phyloP scores from a whole-genome alignment of 2,888 invertebrate species.

The Chloroclystis v-ata region DNA sequence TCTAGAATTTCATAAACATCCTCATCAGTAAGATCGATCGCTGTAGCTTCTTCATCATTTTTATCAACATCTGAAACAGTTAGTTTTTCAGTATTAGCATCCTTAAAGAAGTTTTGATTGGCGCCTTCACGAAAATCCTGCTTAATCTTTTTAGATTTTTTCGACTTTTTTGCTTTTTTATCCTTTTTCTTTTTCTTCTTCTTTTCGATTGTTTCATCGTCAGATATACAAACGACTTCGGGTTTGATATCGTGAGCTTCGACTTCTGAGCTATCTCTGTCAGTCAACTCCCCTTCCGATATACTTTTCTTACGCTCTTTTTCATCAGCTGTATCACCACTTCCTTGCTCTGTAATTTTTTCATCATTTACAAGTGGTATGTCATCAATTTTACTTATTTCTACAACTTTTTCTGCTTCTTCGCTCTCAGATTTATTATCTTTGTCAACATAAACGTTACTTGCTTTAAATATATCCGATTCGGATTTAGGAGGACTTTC shows the following conservation, averaged over 20 bases:
- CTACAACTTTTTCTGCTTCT: constrained; percentile 20
- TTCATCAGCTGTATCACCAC: constrained; percentile 2
- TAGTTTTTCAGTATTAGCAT: constrained; percentile 17
- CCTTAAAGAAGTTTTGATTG: constrained; percentile 57
- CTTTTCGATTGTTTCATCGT: constrained; percentile 55
- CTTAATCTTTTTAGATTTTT: constrained; percentile 47
- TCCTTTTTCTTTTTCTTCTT: constrained; percentile 63
- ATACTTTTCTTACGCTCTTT: constrained; percentile 10
- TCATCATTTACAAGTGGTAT: constrained; percentile 18
- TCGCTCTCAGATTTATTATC: constrained; percentile 9
- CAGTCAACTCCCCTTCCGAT: constrained; percentile 45
- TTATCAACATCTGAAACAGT: neutral
- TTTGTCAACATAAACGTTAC: no score
- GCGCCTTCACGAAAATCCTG: constrained; percentile 57
- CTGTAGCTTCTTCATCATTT: neutral
- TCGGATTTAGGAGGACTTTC: no score
- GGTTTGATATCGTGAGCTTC: constrained; percentile 53
- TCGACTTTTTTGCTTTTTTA: constrained; percentile 57
- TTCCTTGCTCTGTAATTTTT: constrained; percentile 2
- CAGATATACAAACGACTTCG: constrained; percentile 76
- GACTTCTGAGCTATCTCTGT: constrained; percentile 55
- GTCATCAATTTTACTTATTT: constrained; percentile 21
- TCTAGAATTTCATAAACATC: constrained; percentile 52
- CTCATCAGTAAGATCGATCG: constrained; percentile 19
- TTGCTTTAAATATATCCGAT: no score